Percentiles rank a stretch among this genome's conserved stretches.
Evolutionary conservation across 2,888 invertebrate species (phyloP).

Genomic region (Sarcophaga subvicina): DNA sequence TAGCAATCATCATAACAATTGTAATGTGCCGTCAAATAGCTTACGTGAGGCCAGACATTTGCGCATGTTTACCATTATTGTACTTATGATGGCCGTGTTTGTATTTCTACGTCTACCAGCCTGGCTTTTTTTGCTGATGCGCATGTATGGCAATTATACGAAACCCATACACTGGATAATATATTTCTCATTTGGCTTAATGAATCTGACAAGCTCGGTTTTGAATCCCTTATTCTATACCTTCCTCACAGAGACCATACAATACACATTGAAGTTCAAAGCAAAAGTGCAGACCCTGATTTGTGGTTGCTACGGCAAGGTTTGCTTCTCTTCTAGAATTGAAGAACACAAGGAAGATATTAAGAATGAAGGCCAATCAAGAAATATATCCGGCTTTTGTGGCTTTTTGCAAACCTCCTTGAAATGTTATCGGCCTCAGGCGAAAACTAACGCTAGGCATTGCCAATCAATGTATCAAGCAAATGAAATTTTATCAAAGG

Average conservation of each 20-base stretch:
- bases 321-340: constrained; percentile 30
- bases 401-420: constrained; percentile 36
- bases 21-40: constrained; percentile 44
- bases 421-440: constrained; percentile 16
- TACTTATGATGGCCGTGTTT: constrained; percentile 83
- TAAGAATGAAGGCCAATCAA: background rate
- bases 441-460: background rate
- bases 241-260: constrained; percentile 83
- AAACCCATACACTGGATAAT: constrained; percentile 81
- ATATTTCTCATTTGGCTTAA: constrained; percentile 82
- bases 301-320: constrained; percentile 35
- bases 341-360: background rate
- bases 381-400: constrained; percentile 57
- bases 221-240: constrained; percentile 85
- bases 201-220: constrained; percentile 83
- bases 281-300: constrained; percentile 55
- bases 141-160: constrained; percentile 78
- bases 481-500: constrained; percentile 9
- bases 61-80: constrained; percentile 84
- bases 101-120: constrained; percentile 83
- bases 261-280: constrained; percentile 70
- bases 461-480: background rate
- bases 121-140: constrained; percentile 83
- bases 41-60: constrained; percentile 82
- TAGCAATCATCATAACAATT: background rate